Percentiles rank a stretch among this genome's conserved stretches.
Conservation (phyloP, 2,888 invertebrate genomes). For the Tenthredo mesomela region DNA sequence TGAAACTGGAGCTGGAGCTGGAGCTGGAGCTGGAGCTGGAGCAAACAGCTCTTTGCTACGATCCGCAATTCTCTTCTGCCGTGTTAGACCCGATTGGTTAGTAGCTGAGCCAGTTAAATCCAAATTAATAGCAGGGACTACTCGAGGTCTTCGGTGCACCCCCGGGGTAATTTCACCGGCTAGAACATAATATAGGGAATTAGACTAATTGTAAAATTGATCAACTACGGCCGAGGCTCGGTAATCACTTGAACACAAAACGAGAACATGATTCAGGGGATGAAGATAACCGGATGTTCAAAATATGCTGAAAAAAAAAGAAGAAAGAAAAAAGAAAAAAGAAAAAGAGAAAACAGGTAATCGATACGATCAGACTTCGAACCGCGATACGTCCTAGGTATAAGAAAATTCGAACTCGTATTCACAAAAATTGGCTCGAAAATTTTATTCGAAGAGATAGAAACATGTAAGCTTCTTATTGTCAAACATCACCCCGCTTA, state of each 20-base stretch:
- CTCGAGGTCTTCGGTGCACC: neutral
- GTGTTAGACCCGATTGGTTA: slow-evolving; percentile 21
- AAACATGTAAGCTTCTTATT: slow-evolving; percentile 28
- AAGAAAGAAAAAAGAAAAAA: no score
- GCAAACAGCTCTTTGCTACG: neutral
- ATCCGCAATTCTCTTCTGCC: slow-evolving; percentile 20
- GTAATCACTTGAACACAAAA: neutral
- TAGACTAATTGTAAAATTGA: slow-evolving; percentile 35
- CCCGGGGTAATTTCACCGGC: slow-evolving; percentile 13
- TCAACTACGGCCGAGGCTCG: neutral
- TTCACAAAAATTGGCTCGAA: neutral
- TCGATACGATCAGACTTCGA: neutral
- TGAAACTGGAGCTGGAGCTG: neutral
- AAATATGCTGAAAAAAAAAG: no score
- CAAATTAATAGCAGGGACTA: slow-evolving; percentile 5
- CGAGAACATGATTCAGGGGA: neutral
- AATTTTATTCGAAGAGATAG: slow-evolving; percentile 18
- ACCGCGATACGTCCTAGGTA: neutral
- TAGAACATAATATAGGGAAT: slow-evolving; percentile 12
- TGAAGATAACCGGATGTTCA: no score
- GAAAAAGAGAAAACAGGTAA: neutral
- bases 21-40: neutral
- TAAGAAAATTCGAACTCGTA: neutral
- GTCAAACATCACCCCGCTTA: neutral
- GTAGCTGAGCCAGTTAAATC: slow-evolving; percentile 34